Evolutionary conservation across 2,797 vertebrate species (phyloP), one percentile per base, ranked within the genome.

Genomic region (Brotula barbata): DNA sequence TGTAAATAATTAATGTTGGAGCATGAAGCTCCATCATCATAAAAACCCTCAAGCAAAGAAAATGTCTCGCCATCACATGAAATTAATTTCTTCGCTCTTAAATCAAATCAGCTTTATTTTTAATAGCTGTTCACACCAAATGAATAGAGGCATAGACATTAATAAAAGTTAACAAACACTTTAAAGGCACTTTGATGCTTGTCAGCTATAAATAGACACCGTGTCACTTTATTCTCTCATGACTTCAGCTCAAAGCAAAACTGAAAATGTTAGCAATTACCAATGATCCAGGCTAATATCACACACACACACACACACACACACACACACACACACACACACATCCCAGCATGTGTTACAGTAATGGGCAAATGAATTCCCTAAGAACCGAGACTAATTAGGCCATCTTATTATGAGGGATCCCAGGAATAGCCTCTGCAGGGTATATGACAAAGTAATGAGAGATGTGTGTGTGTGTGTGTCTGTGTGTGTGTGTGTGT

Each of bases 301-400:
- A n/a, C n/a, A n/a, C n/a, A n/a, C n/a, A n/a, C n/a, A n/a, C n/a
- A n/a, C 44, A 74, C 47, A 58, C 36, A 62, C 65, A 69, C 52
- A 57, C 52, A 67, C 70, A 63, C 51, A 64, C 22, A 62, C 41
- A 28, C 58, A 53, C n/a, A 49, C 43, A 60, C 46, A 64, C 37
- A 48, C 68, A 65, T 60, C 70, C 45, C 71, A 68, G 82, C 65
- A 68, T 84, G 81, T 77, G 75, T 68, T 70, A 60, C 54, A 59
- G 63, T 77, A 78, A 80, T 80, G 69, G 74, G 60, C 58, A 74
- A 83, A 81, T 84, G 43, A 69, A 85, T 79, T 86, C 84, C 84
- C 78, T 65, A 51, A 80, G 86, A 83, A 72, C 63, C 82, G 54
- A 49, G 63, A 73, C 81, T 85, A 87, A 89, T 89, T 90, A 88